Evolutionary conservation across 1,140 invertebrate genomes (phyloP).

Genomic region (Trachelipus rathkii): DNA sequence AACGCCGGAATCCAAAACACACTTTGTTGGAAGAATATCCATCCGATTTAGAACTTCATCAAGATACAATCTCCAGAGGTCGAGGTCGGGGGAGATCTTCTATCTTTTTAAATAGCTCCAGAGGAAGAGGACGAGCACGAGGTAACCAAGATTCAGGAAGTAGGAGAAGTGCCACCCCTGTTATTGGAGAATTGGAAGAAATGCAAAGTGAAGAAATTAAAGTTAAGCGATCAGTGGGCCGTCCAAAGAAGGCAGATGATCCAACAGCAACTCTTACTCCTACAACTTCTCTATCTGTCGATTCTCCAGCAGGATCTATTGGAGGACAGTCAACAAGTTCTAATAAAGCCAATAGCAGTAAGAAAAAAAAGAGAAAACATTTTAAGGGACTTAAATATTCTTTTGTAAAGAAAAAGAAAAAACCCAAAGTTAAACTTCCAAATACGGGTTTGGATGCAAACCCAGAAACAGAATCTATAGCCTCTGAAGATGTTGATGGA

Average conservation of each 20-base stretch:
- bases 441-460: constrained; percentile 19
- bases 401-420: constrained; percentile 40
- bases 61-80: background rate
- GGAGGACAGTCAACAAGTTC: background rate
- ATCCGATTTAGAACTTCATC: background rate
- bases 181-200: constrained; percentile 20
- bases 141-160: background rate
- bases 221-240: constrained; percentile 10
- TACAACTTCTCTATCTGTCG: constrained; percentile 1
- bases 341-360: constrained; percentile 21
- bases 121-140: background rate
- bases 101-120: background rate
- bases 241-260: background rate
- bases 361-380: constrained; percentile 44
- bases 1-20: constrained; percentile 21
- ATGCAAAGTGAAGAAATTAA: constrained; percentile 16
- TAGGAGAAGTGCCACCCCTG: background rate
- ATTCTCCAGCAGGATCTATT: constrained; percentile 21
- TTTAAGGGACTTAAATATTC: constrained; percentile 44
- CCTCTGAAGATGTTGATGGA: constrained; percentile 36
- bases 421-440: constrained; percentile 26
- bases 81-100: background rate
- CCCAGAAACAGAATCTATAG: constrained; percentile 35
- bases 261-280: background rate
- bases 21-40: constrained; percentile 31